A percentile compares a stretch with the other conserved stretches of the same genome.
Evolutionary conservation across 2,888 invertebrate genomes (phyloP).

Genomic region (Kuschelorhynchus macadamiae): DNA sequence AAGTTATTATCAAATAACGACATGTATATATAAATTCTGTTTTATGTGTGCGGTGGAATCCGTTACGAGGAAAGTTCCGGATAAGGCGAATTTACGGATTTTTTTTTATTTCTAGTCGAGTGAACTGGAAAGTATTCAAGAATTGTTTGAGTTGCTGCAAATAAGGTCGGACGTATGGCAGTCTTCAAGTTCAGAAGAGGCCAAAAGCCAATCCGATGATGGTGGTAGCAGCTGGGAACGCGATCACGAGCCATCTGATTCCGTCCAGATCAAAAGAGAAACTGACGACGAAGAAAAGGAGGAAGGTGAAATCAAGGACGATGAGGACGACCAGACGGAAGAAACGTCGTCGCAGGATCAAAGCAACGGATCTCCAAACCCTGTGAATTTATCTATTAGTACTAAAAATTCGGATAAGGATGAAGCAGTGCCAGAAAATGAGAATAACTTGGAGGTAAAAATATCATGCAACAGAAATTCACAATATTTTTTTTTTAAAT

Average conservation of each 20-base stretch:
- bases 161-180: conserved; percentile 87
- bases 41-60: no score
- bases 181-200: conserved; percentile 66
- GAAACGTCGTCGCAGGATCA: conserved; percentile 68
- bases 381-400: conserved; percentile 83
- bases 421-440: conserved; percentile 60
- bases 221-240: conserved; percentile 69
- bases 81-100: no score
- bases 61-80: no score
- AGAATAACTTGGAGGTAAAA: conserved; percentile 60
- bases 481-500: no score
- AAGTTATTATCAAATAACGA: no score
- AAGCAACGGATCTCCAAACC: conserved; percentile 83
- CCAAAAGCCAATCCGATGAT: conserved; percentile 63
- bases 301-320: conserved; percentile 69
- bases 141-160: conserved; percentile 85
- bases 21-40: no score
- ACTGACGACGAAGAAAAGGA: conserved; percentile 70
- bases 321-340: conserved; percentile 69
- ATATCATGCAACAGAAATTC: no score
- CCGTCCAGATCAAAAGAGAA: conserved; percentile 60
- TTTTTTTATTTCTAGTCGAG: conserved; percentile 74
- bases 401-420: conserved; percentile 71
- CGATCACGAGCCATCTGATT: conserved; percentile 62
- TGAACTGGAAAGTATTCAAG: conserved; percentile 87